Percentiles rank a stretch among this genome's conserved stretches.
These are phyloP conservation scores for Poeciliopsis prolifica DNA, from an alignment of 2,113 vertebrate genomes.

Conservation along the genomic window DNA sequence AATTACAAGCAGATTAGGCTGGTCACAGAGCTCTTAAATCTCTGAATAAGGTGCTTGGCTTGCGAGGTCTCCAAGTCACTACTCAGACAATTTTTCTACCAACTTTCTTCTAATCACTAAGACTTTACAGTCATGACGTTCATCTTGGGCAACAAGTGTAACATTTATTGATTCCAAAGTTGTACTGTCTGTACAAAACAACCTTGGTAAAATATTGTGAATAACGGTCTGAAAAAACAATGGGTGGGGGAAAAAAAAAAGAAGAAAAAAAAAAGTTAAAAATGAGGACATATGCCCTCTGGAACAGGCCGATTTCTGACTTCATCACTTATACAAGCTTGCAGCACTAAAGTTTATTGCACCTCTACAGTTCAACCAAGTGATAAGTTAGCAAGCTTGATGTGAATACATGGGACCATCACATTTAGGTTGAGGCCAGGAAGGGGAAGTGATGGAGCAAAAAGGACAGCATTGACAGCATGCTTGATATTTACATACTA, in stretches of 20 bases:
- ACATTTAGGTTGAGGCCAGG: conserved; percentile 28
- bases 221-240: not conserved
- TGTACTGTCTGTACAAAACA: no score
- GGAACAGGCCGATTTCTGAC: conserved; percentile 27
- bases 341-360: conserved; percentile 39
- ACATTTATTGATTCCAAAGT: not conserved
- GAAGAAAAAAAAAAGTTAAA: not conserved
- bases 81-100: not conserved
- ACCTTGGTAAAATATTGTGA: not conserved
- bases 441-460: conserved; percentile 6
- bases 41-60: not conserved
- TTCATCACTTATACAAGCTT: conserved; percentile 51
- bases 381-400: conserved; percentile 14
- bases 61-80: not conserved
- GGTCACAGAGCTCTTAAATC: not conserved
- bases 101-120: not conserved
- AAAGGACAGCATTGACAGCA: conserved; percentile 6
- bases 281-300: not conserved
- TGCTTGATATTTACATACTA: not conserved
- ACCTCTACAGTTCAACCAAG: conserved; percentile 27
- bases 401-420: conserved; percentile 5
- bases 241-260: not conserved
- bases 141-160: no score
- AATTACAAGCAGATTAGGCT: not conserved
- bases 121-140: not conserved